Conservation (phyloP, 2,797 vertebrate species). For the Phataginus tricuspis region DNA sequence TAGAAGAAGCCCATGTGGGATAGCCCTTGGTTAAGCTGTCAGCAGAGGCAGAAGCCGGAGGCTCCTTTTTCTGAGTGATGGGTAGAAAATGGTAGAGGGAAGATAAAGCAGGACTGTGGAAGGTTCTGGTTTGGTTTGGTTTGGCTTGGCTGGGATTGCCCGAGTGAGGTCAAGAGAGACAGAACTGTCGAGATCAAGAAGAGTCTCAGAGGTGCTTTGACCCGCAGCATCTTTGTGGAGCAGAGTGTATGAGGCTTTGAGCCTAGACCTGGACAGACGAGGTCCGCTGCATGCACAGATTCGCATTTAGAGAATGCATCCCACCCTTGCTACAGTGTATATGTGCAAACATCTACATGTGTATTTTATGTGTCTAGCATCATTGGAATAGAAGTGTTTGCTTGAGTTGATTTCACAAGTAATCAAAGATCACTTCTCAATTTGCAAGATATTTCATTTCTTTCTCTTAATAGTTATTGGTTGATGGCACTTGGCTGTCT, state of each 20-base stretch:
- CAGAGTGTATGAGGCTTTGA: background rate
- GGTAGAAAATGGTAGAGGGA: background rate
- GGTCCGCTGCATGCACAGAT: background rate
- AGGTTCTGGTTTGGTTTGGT: background rate
- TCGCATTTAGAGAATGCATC: background rate
- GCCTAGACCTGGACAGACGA: background rate
- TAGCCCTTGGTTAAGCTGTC: background rate
- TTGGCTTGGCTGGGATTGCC: background rate
- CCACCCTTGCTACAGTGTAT: accelerated
- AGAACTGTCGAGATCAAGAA: background rate
- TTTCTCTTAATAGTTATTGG: background rate
- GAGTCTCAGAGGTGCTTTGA: background rate
- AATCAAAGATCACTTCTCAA: background rate
- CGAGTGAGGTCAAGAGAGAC: background rate
- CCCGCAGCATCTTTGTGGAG: background rate
- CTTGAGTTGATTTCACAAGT: background rate
- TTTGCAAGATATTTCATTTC: background rate
- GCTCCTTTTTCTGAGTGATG: background rate
- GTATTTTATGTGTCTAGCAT: background rate
- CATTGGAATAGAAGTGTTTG: background rate
- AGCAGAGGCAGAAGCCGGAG: background rate
- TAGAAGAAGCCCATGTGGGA: background rate
- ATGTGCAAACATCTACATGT: accelerated
- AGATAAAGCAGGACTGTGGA: too few species aligned
- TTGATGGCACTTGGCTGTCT: background rate